Evolutionary conservation across 2,888 invertebrate species (phyloP).

Genomic region (Aporophyla lueneburgensis): DNA sequence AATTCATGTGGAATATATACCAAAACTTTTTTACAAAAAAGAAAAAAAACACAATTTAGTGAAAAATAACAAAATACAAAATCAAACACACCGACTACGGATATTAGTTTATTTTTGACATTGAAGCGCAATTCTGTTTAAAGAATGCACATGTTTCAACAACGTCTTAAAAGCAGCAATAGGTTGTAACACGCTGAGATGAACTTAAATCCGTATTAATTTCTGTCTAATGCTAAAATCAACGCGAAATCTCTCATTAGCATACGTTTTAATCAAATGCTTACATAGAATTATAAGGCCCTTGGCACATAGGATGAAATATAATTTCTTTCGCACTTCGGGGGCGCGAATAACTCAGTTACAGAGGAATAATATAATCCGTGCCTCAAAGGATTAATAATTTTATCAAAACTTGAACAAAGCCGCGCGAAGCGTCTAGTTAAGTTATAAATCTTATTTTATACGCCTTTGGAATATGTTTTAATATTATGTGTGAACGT

Average conservation of each 20-base stretch:
- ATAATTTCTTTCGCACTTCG: conserved; percentile 50
- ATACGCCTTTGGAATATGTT: conserved; percentile 46
- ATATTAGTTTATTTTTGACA: too few relatives aligned
- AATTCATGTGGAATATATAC: too few relatives aligned
- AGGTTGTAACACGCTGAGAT: neutral
- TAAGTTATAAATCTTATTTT: conserved; percentile 59
- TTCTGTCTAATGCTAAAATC: conserved; percentile 14
- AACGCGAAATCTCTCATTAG: conserved; percentile 20
- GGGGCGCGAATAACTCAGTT: conserved; percentile 53
- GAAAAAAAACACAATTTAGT: too few relatives aligned
- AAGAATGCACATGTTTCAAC: neutral
- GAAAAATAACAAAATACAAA: too few relatives aligned
- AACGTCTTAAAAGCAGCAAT: neutral
- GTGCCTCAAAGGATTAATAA: conserved; percentile 64
- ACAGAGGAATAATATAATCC: conserved; percentile 60
- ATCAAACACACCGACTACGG: too few relatives aligned
- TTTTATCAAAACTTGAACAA: conserved; percentile 65
- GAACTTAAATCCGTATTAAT: conserved; percentile 26
- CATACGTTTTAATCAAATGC: conserved; percentile 49
- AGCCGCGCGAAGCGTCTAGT: conserved; percentile 40
- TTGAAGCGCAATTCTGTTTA: too few relatives aligned
- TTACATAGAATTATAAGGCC: conserved; percentile 27
- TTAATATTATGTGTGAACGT: conserved; percentile 14
- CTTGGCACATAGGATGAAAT: conserved; percentile 19
- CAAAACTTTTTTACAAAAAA: too few relatives aligned